Base-by-base conservation (phyloP, 2,888 invertebrate genomes). In the Ectobius pallidus region DNA sequence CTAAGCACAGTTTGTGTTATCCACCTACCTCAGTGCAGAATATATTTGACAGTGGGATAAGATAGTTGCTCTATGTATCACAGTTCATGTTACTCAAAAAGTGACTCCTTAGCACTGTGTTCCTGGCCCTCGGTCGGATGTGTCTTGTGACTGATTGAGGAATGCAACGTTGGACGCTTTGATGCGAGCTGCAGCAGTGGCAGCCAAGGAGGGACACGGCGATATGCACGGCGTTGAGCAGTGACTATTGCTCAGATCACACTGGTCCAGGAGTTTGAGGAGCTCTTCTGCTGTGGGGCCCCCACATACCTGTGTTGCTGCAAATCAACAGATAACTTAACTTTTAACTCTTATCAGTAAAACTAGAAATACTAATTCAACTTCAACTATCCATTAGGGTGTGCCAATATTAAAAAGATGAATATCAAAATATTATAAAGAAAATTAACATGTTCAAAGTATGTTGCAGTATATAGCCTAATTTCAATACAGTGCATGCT, bases 201-300 rank as follows among this genome's bases (percentile, higher is more conserved):
- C 85, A 77, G 84, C 83, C 62, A 84, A 82, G 1, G 88, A 87
- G 0, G 90, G 89, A 74, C 90, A 91, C 14, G 90, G 93, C 72
- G 92, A 95, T 77, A 92, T 87, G 78, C 92, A 94, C 75, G 95
- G 95, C 0, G 91, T 92, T 3, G 91, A 91, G 78, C 89, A 88
- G 73, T 90, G 86, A 74, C 92, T 92, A 81, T 91, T 92, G 80
- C 92, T 93, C 76, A 98, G 87, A 83, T 98, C 98, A 85, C 97
- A 97, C 78, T 96, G 96, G 78, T 98, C 96, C 77, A 99, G 87
- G 76, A 98, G 86, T 32, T 93, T 90, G 78, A 99, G 89, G 75
- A 99, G 86, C 85, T 99, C 98, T 81, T 93, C 92, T 1, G 97
- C 91, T 0, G 92, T 91, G 34, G 98, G 98, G n/a, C 98, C 97